A percentile compares a stretch with the other conserved stretches of the same genome.
Evolutionary conservation across 37 sponge, comb jelly and placozoan species (phyloP).

Genomic region (Chondrilla cf. caribensis): DNA sequence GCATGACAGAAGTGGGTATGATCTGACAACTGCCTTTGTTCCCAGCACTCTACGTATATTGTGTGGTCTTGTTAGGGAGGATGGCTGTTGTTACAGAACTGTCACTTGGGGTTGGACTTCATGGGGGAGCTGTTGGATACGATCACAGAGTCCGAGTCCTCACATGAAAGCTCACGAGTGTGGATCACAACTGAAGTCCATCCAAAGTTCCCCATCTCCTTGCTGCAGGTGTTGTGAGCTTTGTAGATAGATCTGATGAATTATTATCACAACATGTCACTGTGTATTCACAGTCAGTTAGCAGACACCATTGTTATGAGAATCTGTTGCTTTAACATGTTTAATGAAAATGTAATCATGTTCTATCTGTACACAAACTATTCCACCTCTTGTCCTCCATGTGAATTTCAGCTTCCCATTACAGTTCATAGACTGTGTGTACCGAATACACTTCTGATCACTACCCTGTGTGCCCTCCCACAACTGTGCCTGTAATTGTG

Average conservation of each 20-base stretch:
- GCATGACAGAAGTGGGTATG: constrained; percentile 69
- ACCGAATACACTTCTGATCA: too few relatives aligned
- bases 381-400: too few relatives aligned
- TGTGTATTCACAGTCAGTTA: neutral
- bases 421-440: too few relatives aligned
- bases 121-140: constrained; percentile 92
- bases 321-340: neutral
- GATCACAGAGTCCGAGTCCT: constrained; percentile 66
- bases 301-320: constrained; percentile 21
- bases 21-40: neutral
- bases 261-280: neutral
- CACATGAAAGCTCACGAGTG: constrained; percentile 74
- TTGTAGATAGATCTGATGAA: neutral
- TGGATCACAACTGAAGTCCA: constrained; percentile 99
- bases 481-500: too few relatives aligned
- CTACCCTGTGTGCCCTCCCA: too few relatives aligned
- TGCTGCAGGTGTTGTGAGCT: constrained; percentile 66
- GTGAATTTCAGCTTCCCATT: too few relatives aligned
- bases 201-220: constrained; percentile 91
- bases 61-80: constrained; percentile 55
- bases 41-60: neutral
- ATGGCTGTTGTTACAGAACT: constrained; percentile 96
- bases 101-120: constrained; percentile 94
- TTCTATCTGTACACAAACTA: too few relatives aligned
- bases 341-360: too few relatives aligned